Evolutionary conservation across 2,113 vertebrate genomes (phyloP), one percentile per base, ranked within the genome.

Genomic region (Dromas ardeola): DNA sequence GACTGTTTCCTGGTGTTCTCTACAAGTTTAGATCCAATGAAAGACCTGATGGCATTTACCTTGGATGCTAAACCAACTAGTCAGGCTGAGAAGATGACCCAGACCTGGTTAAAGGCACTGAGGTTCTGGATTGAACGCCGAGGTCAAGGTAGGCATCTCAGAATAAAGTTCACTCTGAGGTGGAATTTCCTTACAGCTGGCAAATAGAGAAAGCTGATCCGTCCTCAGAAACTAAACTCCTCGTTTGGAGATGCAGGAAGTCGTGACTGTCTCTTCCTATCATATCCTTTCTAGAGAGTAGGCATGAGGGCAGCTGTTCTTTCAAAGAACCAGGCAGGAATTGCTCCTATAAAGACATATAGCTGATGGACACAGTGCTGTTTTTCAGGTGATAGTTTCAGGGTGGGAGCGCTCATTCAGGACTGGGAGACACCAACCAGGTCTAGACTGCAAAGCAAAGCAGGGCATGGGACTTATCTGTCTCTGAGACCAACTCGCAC

Each of bases 61-160:
- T 83, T 69, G 26, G 45, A 65, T 25, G 34, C 18, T 52, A 69
- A 62, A 5, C 40, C 34, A 70, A 58, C 15, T 42, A 22, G 30
- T 53, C 7, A 13, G n/a, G 42, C 27, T 1, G 8, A 88, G 42
- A 74, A 62, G 32, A 25, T 59, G 52, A 86, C 38, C 26, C 15
- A 59, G n/a, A 59, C 15, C 2, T 1, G 1, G 20, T 29, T 42
- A 88, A 88, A 40, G 43, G 22, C 43, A 79, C 15, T 0, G 0
- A 38, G 53, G 22, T 15, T 69, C 56, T 71, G 47, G n/a, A 42
- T 2, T 72, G 45, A 86, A 93, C 0, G 4, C 62, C 72, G 32
- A 70, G 73, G 56, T 92, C 67, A 72, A 90, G 29, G 29, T 20
- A 81, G 29, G 23, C 21, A 78, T 25, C 53, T 84, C 52, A 67